Evolutionary conservation across 2,797 vertebrate genomes (phyloP).

Genomic region (Taenioides sp.): DNA sequence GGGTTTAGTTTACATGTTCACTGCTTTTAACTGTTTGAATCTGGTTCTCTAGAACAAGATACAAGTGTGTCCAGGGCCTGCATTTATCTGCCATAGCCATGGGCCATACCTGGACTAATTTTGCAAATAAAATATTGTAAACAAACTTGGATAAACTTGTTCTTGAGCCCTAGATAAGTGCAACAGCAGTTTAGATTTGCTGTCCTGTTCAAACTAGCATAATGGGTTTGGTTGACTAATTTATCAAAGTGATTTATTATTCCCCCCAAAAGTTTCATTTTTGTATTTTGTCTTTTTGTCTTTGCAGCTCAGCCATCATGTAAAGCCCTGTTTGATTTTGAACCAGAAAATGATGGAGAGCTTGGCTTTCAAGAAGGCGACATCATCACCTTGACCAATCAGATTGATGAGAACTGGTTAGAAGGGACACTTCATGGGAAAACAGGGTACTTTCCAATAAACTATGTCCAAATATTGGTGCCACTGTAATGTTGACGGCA

Average conservation of each 20-base stretch:
- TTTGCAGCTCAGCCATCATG: conserved; percentile 86
- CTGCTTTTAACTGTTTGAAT: conserved; percentile 32
- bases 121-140: background rate
- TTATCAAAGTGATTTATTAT: background rate
- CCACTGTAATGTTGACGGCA: conserved; percentile 83
- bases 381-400: conserved; percentile 90
- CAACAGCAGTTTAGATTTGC: conserved; percentile 13
- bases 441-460: conserved; percentile 92
- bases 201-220: conserved; percentile 22
- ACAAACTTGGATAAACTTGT: background rate
- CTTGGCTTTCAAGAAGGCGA: conserved; percentile 93
- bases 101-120: background rate
- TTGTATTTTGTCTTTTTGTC: conserved; percentile 11
- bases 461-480: conserved; percentile 94
- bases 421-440: conserved; percentile 88
- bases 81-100: background rate
- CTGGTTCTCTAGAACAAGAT: conserved; percentile 47
- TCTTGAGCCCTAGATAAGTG: conserved; percentile 50
- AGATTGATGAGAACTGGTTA: conserved; percentile 97
- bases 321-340: conserved; percentile 95
- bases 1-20: conserved; percentile 10
- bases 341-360: conserved; percentile 93
- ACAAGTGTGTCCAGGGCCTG: background rate
- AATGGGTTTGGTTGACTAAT: background rate
- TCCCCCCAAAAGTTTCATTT: conserved; percentile 1